A percentile compares a stretch with the other conserved stretches of the same genome.
These are phyloP conservation scores for Podilymbus podiceps DNA, from an alignment of 2,113 vertebrate species.

Conservation along the genomic window DNA sequence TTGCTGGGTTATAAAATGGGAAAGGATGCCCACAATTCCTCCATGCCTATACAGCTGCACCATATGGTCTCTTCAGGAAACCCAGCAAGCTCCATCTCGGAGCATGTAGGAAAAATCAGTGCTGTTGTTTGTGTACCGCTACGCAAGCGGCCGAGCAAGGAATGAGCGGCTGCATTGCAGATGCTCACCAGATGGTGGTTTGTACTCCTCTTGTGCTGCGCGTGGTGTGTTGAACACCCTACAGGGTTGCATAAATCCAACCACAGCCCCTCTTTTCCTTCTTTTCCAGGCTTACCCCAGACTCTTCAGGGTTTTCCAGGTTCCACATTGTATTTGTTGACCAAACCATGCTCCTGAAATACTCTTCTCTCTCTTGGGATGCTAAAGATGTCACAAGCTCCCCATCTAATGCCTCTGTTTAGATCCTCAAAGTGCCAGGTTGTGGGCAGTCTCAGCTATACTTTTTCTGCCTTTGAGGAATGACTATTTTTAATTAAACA, in stretches of 20 bases:
- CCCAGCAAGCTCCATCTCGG: not conserved
- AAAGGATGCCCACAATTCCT: not conserved
- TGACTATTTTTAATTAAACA: not conserved
- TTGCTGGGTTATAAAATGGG: not conserved
- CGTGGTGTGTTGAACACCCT: not conserved
- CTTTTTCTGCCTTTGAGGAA: not conserved
- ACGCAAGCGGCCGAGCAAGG: accelerated
- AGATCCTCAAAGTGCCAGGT: not conserved
- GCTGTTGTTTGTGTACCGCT: not conserved
- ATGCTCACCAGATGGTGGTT: not conserved
- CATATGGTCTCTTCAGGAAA: not conserved
- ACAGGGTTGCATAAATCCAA: not conserved
- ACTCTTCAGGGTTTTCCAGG: not conserved
- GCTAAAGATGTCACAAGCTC: not conserved
- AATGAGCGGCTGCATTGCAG: not conserved
- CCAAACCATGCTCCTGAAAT: not conserved
- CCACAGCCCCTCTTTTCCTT: not conserved
- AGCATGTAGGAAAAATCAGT: not conserved
- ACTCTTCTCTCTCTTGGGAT: not conserved
- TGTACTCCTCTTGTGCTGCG: not conserved
- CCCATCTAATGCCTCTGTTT: not conserved
- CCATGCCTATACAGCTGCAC: not conserved
- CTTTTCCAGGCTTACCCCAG: not conserved
- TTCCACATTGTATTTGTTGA: accelerated
- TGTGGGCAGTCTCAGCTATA: not conserved